Base-by-base conservation (phyloP, 2,797 vertebrate genomes). In the Diplodus puntazzo region DNA sequence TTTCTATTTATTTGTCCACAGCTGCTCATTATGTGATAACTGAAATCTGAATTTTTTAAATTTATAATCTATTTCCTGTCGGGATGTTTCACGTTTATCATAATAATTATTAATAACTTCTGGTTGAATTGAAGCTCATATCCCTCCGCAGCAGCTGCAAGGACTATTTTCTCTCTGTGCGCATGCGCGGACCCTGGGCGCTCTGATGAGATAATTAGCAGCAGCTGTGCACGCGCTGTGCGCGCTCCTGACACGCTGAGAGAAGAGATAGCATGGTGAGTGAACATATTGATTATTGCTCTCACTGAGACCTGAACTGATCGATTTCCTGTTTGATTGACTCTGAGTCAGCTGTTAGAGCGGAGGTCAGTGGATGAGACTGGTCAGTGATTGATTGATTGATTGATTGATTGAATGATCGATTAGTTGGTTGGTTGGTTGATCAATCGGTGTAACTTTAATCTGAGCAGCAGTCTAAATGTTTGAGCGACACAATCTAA, bases 181-280 rank as follows among this genome's bases (percentile, higher is more conserved):
- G 8, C 61, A 11, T 58, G 75, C 77, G 67, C 59, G 21, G 42
- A 34, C 30, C 13, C 45, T 2, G 4, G 39, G 7, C 3, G 0
- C 60, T 1, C 14, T 87, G 16, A 79, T 81, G 14, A 83, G 20
- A 39, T 69, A 18, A 91, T 77, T 12, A 34, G 21, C 21, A 0
- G 74, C 91, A 92, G 79, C 79, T 86, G 83, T 27, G 88, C 73
- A 46, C 72, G 68, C 84, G 65, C 68, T 67, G 74, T 21, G 83
- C 75, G 42, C 68, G 67, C 30, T 25, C 45, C 53, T 20, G 59
- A 69, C 23, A 11, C 17, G 0, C 42, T 0, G 14, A 54, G 2
- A 42, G 61, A n/a, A 17, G 23, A 69, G 2, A 62, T 54, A 0
- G 11, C 46, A 88, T 89, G 86, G 90, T 90, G 76, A 81, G 34